phyloP scores from a whole-genome alignment of 1,140 invertebrate genomes.

The Megathymus violae region DNA sequence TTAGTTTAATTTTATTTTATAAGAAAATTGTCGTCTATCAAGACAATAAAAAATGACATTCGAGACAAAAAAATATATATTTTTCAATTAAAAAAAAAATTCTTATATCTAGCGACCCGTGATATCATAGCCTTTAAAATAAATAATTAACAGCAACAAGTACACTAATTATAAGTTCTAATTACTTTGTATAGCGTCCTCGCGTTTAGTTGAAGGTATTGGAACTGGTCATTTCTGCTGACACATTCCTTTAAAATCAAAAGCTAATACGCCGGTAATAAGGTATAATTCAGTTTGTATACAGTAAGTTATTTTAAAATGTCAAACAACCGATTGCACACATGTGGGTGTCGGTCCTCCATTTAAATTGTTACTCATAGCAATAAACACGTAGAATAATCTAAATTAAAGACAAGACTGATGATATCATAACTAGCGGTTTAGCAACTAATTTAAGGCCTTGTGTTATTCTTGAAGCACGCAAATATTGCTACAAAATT shows the following conservation, averaged over 20 bases:
- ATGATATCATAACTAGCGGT: conserved; percentile 52
- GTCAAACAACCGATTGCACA: conserved; percentile 63
- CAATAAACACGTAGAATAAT: conserved; percentile 71
- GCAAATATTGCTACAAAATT: not conserved
- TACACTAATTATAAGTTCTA: conserved; percentile 19
- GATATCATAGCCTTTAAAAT: not conserved
- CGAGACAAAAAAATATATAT: not conserved
- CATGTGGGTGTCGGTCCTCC: conserved; percentile 60
- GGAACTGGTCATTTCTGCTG: conserved; percentile 3
- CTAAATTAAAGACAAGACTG: conserved; percentile 64
- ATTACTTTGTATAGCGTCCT: conserved; percentile 25
- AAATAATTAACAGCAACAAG: conserved; percentile 11
- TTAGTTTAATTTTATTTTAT: no score
- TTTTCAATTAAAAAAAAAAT: not conserved
- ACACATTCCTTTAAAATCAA: conserved; percentile 6
- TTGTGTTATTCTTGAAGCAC: conserved; percentile 9
- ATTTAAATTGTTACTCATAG: conserved; percentile 71
- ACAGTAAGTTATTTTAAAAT: conserved; percentile 52
- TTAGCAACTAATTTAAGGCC: conserved; percentile 19
- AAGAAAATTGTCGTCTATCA: no score
- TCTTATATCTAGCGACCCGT: not conserved
- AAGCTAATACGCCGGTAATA: conserved; percentile 3
- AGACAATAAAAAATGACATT: no score
- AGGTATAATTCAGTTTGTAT: conserved; percentile 34
- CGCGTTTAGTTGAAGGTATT: conserved; percentile 21